Base-by-base conservation (phyloP, 2,797 vertebrate genomes). In the Ataeniobius toweri region DNA sequence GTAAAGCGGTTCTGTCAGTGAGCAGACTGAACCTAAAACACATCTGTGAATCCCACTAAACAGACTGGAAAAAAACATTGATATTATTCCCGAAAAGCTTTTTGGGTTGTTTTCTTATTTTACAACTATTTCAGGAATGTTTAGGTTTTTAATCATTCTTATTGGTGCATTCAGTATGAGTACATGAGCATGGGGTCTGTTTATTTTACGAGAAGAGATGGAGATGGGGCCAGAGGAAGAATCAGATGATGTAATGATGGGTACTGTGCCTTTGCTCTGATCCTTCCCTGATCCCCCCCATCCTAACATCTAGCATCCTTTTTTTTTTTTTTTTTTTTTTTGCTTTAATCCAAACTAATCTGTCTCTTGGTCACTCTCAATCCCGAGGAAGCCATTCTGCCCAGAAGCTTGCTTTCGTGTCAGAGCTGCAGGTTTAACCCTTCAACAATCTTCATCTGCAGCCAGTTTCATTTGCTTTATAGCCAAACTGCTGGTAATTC, bases 311-410 rank as follows among this genome's bases (percentile, higher is more conserved):
- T 82, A 89, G 80, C 88, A 78, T 83, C 61, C 46, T 91, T 87
- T 28, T 28, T 83, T n/a, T 41, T 44, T 28, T 83, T n/a, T 41
- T 44, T 61, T 61, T 63, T 61, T 91, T 86, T 85, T 89, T 80
- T 80, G 81, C 87, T 89, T 89, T 94, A 95, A 96, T 95, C 94
- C 92, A 85, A 80, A 85, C 81, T 94, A 95, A 95, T 95, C 94
- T 91, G 86, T 85, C 80, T 76, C 79, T 86, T 76, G 31, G 84
- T 76, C 46, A 22, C 85, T 80, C 78, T 88, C 80, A 81, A 48
- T 80, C 82, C 76, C 0, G 80, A 88, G 79, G 85, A 84, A 78
- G 89, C 85, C 51, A 77, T 75, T 85, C 75, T 36, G 70, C 51
- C 71, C 76, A 83, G 76, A 87, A 72, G 85, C 85, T 88, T 74